Base-by-base conservation (phyloP, 2,113 vertebrate species). In the Myanophis thanlyinensis region DNA sequence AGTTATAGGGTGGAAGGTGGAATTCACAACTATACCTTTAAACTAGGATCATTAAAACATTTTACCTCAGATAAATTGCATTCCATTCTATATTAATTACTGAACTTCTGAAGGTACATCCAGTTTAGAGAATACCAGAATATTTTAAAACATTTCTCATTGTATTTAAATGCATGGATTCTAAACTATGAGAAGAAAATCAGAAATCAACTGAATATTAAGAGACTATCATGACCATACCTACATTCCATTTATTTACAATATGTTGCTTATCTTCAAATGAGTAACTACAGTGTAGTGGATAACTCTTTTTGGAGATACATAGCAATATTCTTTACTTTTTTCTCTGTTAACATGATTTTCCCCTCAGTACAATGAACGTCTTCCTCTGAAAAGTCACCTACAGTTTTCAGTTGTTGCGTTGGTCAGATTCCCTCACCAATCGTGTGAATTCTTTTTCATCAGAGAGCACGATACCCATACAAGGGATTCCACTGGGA, bases 401-500 rank as follows among this genome's bases (percentile, higher is more conserved):
- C 94, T n/a, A 85, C 92, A 53, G 90, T 92, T 91, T 95, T 80
- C 12, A 47, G 30, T 85, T 44, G 15, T 20, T 48, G 4, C 46
- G 51, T 93, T 89, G 10, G 59, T 59, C 93, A 91, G 92, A 89
- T 89, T 8, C 22, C 3, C 54, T 13, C 87, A 44, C 13, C 89
- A 59, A 48, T 48, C 94, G 90, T 93, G 35, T 95, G 54, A 23
- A 22, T 49, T 49, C 89, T 25, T 11, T 53, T 87, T n/a, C 89
- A 59, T 73, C 85, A 92, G 91, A 92, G 9, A 46, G 46, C 85
- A 95, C 95, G 35, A 48, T 47, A 40, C 11, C 89, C 90, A 27
- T 54, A 54, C 49, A 90, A 95, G 92, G 62, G 25, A 53, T 80
- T 88, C 46, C 48, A 91, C 30, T 94, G 90, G 87, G 91, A 62